Conservation (phyloP, 2,797 vertebrate species). For the Takifugu ocellatus region DNA sequence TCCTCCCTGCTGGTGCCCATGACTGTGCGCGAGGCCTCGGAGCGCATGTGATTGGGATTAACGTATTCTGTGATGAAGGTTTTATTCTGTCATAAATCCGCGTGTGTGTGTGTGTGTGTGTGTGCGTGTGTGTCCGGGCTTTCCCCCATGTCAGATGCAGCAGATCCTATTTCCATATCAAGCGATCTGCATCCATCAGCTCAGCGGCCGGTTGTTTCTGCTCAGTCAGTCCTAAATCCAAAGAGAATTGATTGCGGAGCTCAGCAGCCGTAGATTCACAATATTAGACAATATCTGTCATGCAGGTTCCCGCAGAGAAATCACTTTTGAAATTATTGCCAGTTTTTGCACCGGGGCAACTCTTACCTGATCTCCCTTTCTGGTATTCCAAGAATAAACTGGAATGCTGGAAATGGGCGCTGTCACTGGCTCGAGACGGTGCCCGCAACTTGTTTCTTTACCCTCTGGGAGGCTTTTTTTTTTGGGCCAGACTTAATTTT, state of each 20-base stretch:
- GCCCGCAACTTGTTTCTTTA: neutral
- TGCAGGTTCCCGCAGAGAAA: neutral
- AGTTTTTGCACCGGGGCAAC: neutral
- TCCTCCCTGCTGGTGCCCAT: constrained; percentile 19
- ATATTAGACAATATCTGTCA: constrained; percentile 9
- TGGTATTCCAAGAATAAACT: neutral
- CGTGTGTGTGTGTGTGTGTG: constrained; percentile 22
- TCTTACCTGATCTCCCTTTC: neutral
- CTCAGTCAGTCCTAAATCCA: constrained; percentile 33
- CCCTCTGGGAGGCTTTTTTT: neutral
- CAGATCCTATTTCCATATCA: constrained; percentile 53
- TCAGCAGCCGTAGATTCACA: neutral
- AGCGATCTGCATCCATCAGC: constrained; percentile 28
- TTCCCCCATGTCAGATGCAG: constrained; percentile 49
- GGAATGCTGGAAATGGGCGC: neutral
- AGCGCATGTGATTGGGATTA: constrained; percentile 60
- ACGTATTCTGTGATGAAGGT: constrained; percentile 61
- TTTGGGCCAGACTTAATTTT: neutral
- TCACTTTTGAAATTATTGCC: neutral
- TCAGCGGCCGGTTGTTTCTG: constrained; percentile 9
- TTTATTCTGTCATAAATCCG: constrained; percentile 67
- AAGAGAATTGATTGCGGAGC: constrained; percentile 29
- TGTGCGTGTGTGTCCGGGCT: constrained; percentile 43
- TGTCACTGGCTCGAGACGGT: no score
- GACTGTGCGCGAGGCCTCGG: constrained; percentile 14